Evolutionary conservation across 2,113 vertebrate genomes (phyloP).

Genomic region (Todiramphus saurophagus): DNA sequence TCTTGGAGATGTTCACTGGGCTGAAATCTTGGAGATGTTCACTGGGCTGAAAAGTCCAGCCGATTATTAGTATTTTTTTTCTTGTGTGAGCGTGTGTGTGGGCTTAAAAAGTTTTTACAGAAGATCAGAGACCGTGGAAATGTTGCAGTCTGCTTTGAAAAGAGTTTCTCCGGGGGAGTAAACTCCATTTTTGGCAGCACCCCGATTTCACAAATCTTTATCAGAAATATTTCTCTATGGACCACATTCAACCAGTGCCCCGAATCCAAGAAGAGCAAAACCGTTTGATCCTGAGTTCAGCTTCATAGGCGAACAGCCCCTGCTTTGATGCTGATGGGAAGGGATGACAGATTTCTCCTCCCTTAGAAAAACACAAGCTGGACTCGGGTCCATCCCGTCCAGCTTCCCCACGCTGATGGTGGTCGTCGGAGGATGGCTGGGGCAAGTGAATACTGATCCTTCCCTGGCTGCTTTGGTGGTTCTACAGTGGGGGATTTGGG

Average conservation of each 20-base stretch:
- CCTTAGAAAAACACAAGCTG: not conserved
- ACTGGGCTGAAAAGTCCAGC: not conserved
- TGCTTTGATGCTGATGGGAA: not conserved
- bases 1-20: not conserved
- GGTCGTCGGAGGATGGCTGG: not conserved
- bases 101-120: slow-evolving; percentile 23
- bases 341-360: not conserved
- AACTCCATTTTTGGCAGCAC: not conserved
- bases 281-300: not conserved
- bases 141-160: slow-evolving; percentile 25
- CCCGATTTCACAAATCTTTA: not conserved
- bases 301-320: not conserved
- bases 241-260: not conserved
- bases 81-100: slow-evolving; percentile 12
- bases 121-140: slow-evolving; percentile 28
- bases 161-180: not conserved
- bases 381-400: not conserved
- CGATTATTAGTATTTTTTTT: no score
- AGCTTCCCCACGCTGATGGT: not conserved
- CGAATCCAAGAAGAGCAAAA: not conserved
- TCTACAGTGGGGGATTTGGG: not conserved
- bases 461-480: not conserved
- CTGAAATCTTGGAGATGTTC: not conserved
- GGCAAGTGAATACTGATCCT: not conserved
- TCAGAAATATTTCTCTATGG: not conserved